Percentiles rank a stretch among this genome's conserved stretches.
phyloP scores from a whole-genome alignment of 2,113 vertebrate species.

The Aspidoscelis tigris region DNA sequence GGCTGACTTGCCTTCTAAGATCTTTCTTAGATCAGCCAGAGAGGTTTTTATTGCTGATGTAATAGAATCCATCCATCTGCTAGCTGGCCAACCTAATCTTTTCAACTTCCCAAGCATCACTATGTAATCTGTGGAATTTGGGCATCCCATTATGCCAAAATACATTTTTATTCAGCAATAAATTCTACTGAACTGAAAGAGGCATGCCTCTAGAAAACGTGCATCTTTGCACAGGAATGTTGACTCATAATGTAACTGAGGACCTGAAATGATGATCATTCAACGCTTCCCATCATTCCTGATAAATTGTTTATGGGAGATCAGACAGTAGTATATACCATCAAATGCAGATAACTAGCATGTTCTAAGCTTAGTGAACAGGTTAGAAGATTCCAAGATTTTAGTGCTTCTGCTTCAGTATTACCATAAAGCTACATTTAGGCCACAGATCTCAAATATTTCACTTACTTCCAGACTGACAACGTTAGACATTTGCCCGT shows the following conservation, averaged over 20 bases:
- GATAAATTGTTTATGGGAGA: background rate
- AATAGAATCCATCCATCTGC: no score
- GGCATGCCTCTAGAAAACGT: no score
- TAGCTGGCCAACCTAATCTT: no score
- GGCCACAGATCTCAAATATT: slow-evolving; percentile 35
- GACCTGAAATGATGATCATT: background rate
- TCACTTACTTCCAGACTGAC: slow-evolving; percentile 96
- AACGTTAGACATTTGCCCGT: slow-evolving; percentile 95
- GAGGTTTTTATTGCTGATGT: no score
- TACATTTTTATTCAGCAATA: no score
- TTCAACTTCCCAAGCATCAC: no score
- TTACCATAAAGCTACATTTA: background rate
- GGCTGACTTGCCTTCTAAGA: no score
- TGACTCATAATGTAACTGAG: background rate
- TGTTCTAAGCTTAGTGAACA: background rate
- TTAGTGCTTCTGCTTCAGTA: slow-evolving; percentile 16
- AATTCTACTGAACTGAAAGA: no score
- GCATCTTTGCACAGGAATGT: no score
- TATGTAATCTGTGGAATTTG: no score
- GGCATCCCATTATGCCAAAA: no score
- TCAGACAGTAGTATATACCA: background rate
- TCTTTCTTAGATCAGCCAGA: no score
- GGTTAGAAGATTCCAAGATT: background rate
- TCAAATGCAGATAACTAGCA: background rate
- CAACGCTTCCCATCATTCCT: background rate